Evolutionary conservation across 2,797 vertebrate genomes (phyloP).

Genomic region (Pterois miles): DNA sequence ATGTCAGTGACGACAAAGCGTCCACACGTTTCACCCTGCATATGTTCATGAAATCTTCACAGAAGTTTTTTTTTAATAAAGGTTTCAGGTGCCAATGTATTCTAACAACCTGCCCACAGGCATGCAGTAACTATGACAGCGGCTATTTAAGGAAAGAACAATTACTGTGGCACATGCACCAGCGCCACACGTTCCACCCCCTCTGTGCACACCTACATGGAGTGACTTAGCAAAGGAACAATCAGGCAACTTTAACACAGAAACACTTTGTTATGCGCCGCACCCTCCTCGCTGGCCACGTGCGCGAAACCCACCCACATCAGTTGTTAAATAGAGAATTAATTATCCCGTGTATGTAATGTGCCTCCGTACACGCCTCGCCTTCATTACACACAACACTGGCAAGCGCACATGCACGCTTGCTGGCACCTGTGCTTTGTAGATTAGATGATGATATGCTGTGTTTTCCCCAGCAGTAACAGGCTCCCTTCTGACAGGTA

Average conservation of each 20-base stretch:
- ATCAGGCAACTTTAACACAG: constrained; percentile 65
- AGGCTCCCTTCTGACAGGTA: constrained; percentile 83
- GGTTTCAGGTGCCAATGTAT: constrained; percentile 74
- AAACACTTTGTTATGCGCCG: constrained; percentile 39
- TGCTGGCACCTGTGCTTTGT: constrained; percentile 68
- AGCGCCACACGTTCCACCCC: constrained; percentile 58
- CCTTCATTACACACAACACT: constrained; percentile 14
- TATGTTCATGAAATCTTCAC: constrained; percentile 16
- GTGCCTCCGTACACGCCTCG: neutral
- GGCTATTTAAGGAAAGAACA: constrained; percentile 82
- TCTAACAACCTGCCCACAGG: constrained; percentile 74
- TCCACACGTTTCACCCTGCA: neutral
- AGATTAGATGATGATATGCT: constrained; percentile 75
- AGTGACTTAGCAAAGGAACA: constrained; percentile 59
- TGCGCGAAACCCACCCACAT: constrained; percentile 8
- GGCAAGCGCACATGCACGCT: constrained; percentile 22
- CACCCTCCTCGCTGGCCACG: constrained; percentile 1
- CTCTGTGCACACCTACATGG: constrained; percentile 59
- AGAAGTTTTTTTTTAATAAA: constrained; percentile 45
- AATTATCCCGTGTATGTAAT: constrained; percentile 42
- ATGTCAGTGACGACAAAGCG: neutral
- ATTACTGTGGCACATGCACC: constrained; percentile 73
- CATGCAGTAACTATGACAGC: constrained; percentile 81
- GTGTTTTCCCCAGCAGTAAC: constrained; percentile 75
- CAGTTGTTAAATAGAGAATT: constrained; percentile 33